Evolutionary conservation across 2,797 vertebrate species (phyloP), one percentile per base, ranked within the genome.

Genomic region (Apodemus agrarius): DNA sequence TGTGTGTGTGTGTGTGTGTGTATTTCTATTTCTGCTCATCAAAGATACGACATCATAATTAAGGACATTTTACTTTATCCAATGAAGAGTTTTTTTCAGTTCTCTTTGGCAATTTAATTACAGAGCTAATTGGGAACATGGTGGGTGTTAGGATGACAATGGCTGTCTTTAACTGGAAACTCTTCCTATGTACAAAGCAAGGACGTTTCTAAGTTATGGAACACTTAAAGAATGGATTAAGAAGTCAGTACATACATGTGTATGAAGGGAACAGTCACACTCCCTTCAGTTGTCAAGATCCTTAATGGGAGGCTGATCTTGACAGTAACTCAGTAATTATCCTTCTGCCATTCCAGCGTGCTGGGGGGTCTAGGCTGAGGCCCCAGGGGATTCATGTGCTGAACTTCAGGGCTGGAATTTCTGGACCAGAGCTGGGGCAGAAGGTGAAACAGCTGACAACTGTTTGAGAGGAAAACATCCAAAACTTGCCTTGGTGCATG

Each of bases 51-150:
- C 96, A 97, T 96, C 96, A 96, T 97, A 97, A 97, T 95, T 97
- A 97, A 96, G 96, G 96, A 95, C 93, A 92, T 96, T 98, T 97
- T 97, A 74, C 91, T 97, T 97, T 94, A 97, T 76, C 95, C 95
- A 97, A 54, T 97, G 97, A 93, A 90, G 94, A 96, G 89, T 92
- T 96, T 95, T 75, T 72, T 76, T 46, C 78, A 94, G 95, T 91
- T 97, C 94, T 92, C 78, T 96, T 95, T 97, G 96, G 98, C 96
- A 96, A 96, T 97, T 97, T 98, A 98, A 98, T 97, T 98, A 98
- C 78, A 96, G 95, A 97, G 94, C 96, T 97, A 97, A 97, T 98
- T 97, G 97, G 97, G 91, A 96, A 72, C 90, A 87, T 96, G 89
- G 97, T 97, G 98, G 97, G 97, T 97, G 97, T 96, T 87, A 93